These are phyloP conservation scores for Empis stercorea DNA, from an alignment of 2,888 invertebrate species.

Conservation along the genomic window DNA sequence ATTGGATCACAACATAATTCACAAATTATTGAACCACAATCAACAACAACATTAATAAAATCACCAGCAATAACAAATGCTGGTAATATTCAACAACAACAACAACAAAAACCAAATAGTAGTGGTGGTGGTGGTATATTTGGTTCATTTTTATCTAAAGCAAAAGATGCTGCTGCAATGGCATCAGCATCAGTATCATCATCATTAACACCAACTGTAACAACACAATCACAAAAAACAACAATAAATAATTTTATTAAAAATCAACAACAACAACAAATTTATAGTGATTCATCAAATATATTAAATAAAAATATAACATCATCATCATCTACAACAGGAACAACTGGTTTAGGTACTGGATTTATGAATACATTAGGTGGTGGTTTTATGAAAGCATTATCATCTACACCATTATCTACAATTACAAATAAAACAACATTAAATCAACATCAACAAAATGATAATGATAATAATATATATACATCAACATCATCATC, in stretches of 20 bases:
- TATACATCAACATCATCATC: neutral
- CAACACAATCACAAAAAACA: constrained; percentile 20
- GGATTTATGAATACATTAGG: constrained; percentile 1
- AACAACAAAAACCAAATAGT: constrained; percentile 3
- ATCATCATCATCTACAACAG: neutral
- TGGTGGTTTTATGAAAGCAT: constrained; percentile 1
- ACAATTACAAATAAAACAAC: neutral
- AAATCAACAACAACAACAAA: neutral
- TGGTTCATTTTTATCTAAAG: constrained; percentile 30
- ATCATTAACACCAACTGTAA: constrained; percentile 20
- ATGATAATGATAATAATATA: neutral
- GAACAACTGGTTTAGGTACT: neutral
- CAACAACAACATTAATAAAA: neutral
- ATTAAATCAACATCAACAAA: neutral
- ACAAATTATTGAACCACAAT: neutral
- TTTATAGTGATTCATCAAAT: constrained; percentile 2
- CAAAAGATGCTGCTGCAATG: constrained; percentile 26
- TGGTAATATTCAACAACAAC: constrained; percentile 11
- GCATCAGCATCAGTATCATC: constrained; percentile 29
- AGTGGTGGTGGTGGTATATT: constrained; percentile 22
- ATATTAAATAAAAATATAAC: constrained; percentile 4
- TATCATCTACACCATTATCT: neutral
- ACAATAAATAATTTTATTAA: neutral
- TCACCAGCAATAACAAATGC: constrained; percentile 8
- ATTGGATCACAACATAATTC: neutral